A percentile compares a stretch with the other conserved stretches of the same genome.
Evolutionary conservation across 2,113 vertebrate genomes (phyloP).

Genomic region (Lutjanus erythropterus): DNA sequence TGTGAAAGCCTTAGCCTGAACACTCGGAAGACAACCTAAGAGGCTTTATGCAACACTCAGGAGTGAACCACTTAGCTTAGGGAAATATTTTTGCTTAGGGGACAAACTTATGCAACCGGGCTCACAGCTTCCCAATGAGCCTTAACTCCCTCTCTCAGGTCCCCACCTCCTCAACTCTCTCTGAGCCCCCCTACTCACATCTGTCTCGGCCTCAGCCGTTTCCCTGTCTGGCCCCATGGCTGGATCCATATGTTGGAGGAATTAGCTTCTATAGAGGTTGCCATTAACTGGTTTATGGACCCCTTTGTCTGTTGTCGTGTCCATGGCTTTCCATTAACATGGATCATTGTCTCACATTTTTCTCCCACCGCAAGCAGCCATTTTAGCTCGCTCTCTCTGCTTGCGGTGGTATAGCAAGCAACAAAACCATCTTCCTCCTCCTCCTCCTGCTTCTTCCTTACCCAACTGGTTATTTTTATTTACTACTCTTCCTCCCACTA

Average conservation of each 20-base stretch:
- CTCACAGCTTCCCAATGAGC: slow-evolving; percentile 50
- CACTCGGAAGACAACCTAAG: too few species aligned
- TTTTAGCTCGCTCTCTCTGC: slow-evolving; percentile 48
- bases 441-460: slow-evolving; percentile 46
- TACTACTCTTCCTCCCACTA: slow-evolving; percentile 64
- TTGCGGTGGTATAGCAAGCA: slow-evolving; percentile 52
- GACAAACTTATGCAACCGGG: too few species aligned
- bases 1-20: too few species aligned
- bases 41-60: too few species aligned
- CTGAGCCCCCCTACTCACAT: slow-evolving; percentile 57
- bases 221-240: slow-evolving; percentile 55
- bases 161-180: slow-evolving; percentile 53
- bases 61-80: too few species aligned
- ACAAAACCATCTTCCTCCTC: slow-evolving; percentile 26
- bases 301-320: slow-evolving; percentile 56
- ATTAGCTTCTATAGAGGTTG: slow-evolving; percentile 54
- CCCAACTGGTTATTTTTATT: slow-evolving; percentile 56
- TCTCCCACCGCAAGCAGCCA: slow-evolving; percentile 56
- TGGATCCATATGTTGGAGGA: slow-evolving; percentile 68
- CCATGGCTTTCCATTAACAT: slow-evolving; percentile 70
- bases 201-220: slow-evolving; percentile 47
- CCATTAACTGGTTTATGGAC: slow-evolving; percentile 69
- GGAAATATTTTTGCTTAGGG: too few species aligned
- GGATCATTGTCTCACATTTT: slow-evolving; percentile 64
- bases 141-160: slow-evolving; percentile 48